Percentiles rank a stretch among this genome's conserved stretches.
phyloP scores from a whole-genome alignment of 2,797 vertebrate genomes.

The Gallinago stenura region DNA sequence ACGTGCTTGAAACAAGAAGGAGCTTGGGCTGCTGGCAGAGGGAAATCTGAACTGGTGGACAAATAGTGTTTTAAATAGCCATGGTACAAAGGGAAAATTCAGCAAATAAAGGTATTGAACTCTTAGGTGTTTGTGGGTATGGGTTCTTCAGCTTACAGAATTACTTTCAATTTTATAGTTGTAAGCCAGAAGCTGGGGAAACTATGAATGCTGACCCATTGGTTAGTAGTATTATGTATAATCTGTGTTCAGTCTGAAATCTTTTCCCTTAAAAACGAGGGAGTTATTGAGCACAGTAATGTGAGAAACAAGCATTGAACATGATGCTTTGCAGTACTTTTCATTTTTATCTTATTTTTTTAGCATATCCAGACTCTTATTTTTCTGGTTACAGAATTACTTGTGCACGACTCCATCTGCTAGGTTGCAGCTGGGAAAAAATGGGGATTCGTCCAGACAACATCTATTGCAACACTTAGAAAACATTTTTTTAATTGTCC shows the following conservation, averaged over 20 bases:
- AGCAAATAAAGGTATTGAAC: not conserved
- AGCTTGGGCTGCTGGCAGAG: not conserved
- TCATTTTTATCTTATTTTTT: not conserved
- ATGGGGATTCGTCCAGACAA: not conserved
- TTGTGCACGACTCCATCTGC: constrained; percentile 7
- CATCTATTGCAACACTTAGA: not conserved
- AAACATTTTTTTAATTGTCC: not conserved
- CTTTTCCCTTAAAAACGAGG: not conserved
- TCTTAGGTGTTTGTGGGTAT: not conserved
- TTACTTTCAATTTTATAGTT: not conserved
- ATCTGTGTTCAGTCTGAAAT: not conserved
- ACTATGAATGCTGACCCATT: not conserved
- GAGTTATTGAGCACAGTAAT: not conserved
- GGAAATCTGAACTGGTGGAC: not conserved
- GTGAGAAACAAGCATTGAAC: not conserved
- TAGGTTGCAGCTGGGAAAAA: constrained; percentile 18
- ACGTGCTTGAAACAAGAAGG: not conserved
- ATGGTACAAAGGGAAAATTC: not conserved
- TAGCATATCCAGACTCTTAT: not conserved
- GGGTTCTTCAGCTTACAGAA: not conserved
- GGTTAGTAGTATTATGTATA: not conserved
- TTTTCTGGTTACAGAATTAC: constrained; percentile 1
- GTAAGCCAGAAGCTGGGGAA: not conserved
- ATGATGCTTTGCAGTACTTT: not conserved
- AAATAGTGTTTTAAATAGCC: not conserved